Evolutionary conservation across 2,113 vertebrate species (phyloP).

Genomic region (Forbesichthys papilliferus): DNA sequence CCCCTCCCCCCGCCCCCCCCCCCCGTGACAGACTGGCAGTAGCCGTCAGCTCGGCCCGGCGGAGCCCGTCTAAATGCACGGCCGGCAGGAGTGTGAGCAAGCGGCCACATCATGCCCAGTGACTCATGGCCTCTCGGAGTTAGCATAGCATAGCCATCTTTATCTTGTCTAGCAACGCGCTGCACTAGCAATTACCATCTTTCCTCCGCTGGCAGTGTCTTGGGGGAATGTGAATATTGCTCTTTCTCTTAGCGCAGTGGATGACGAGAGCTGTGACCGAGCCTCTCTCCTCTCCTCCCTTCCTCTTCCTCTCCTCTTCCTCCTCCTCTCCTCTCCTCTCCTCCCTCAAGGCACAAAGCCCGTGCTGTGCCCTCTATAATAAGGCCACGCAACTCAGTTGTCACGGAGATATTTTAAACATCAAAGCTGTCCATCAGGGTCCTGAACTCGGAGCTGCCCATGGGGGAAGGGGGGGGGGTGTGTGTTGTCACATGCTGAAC

Average conservation of each 20-base stretch:
- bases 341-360: slow-evolving; percentile 25
- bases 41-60: slow-evolving; percentile 32
- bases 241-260: slow-evolving; percentile 27
- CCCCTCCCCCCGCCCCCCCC: not conserved
- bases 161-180: slow-evolving; percentile 46
- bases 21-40: slow-evolving; percentile 19
- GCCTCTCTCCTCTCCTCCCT: not conserved
- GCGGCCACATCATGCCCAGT: slow-evolving; percentile 44
- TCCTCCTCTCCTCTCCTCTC: not conserved
- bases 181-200: slow-evolving; percentile 53
- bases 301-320: not conserved
- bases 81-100: slow-evolving; percentile 51
- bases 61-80: slow-evolving; percentile 33
- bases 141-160: slow-evolving; percentile 56
- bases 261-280: slow-evolving; percentile 34
- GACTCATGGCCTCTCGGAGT: slow-evolving; percentile 55
- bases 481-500: no score
- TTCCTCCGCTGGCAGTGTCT: slow-evolving; percentile 48
- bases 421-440: slow-evolving; percentile 9
- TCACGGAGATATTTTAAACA: not conserved
- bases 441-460: slow-evolving; percentile 1
- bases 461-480: slow-evolving; percentile 3
- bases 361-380: slow-evolving; percentile 32
- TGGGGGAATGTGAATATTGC: slow-evolving; percentile 38
- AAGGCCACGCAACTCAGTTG: slow-evolving; percentile 29